Base-by-base conservation (phyloP, 1,140 invertebrate genomes). In the Pantala flavescens region DNA sequence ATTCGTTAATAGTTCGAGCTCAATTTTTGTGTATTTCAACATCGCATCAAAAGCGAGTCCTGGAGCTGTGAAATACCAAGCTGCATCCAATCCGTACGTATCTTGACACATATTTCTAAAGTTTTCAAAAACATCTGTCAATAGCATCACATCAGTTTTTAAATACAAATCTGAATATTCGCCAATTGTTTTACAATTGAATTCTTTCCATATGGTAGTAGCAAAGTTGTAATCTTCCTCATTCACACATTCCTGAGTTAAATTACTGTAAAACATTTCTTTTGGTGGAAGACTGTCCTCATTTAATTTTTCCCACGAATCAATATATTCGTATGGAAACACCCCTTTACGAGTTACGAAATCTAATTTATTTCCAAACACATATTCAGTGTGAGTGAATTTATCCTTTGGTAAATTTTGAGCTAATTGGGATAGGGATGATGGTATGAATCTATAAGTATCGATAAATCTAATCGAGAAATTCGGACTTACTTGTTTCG, bases 251-350 rank as follows among this genome's bases (percentile, higher is more conserved):
- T 76, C 76, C 72, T 1, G 16, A 81, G 81, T 12, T 19, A 73
- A 76, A 77, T 75, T 24, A 9, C 28, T 36, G 9, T 5, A 36
- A 36, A 36, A 36, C 9, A 5, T 36, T 9, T 36, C 28, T 36
- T 75, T 77, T 10, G 74, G 42, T 2, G 82, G 80, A 23, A 81
- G 73, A 24, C 74, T 9, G 16, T 71, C 77, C 49, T 80, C 77
- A n/a, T 79, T 28, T 74, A 79, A 80, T 75, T 77, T 79, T 12
- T 78, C 74, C 23, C 73, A 73, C 1, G 71, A 71, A 74, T 79
- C 76, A 49, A 80, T 77, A 73, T 79, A 80, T 42, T 80, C 78
- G 76, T 81, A 81, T 23, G 79, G 79, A 71, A 79, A 81, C 49
- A 80, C 75, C 24, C 77, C 80, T 76, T 82, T 82, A 49, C 75